Evolutionary conservation across 2,113 vertebrate genomes (phyloP).

Genomic region (Amazona guildingii): DNA sequence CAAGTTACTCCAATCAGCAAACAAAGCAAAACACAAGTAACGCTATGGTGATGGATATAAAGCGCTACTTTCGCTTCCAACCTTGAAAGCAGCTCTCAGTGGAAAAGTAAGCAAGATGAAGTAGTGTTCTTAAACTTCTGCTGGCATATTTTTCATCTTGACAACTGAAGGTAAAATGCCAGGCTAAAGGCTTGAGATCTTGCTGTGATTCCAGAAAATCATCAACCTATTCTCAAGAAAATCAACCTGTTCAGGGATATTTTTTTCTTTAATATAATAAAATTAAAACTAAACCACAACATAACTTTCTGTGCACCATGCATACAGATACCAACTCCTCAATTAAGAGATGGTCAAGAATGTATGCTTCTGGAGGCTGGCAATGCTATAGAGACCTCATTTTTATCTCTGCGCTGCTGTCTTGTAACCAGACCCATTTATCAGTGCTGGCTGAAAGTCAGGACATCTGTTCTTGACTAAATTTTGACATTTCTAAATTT

Average conservation of each 20-base stretch:
- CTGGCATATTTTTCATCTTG: not conserved
- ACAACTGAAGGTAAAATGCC: not conserved
- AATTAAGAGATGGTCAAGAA: not conserved
- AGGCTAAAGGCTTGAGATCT: not conserved
- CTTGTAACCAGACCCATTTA: conserved; percentile 14
- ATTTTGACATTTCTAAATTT: conserved; percentile 50
- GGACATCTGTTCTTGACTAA: conserved; percentile 37
- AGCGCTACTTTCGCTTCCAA: not conserved
- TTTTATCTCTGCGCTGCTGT: not conserved
- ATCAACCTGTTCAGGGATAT: not conserved
- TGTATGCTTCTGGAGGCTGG: not conserved
- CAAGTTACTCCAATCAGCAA: not conserved
- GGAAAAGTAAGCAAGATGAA: not conserved
- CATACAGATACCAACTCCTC: not conserved
- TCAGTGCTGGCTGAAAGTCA: conserved; percentile 13
- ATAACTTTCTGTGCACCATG: not conserved
- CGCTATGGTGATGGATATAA: not conserved
- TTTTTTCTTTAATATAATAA: not conserved
- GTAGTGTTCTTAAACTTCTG: not conserved
- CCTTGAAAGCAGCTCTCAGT: not conserved
- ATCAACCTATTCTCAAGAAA: not conserved
- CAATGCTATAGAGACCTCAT: not conserved
- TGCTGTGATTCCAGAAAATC: not conserved
- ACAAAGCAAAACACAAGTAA: not conserved
- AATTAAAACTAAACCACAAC: not conserved